Conservation (phyloP, 2,888 invertebrate genomes). For the Cynaeus angustus region DNA sequence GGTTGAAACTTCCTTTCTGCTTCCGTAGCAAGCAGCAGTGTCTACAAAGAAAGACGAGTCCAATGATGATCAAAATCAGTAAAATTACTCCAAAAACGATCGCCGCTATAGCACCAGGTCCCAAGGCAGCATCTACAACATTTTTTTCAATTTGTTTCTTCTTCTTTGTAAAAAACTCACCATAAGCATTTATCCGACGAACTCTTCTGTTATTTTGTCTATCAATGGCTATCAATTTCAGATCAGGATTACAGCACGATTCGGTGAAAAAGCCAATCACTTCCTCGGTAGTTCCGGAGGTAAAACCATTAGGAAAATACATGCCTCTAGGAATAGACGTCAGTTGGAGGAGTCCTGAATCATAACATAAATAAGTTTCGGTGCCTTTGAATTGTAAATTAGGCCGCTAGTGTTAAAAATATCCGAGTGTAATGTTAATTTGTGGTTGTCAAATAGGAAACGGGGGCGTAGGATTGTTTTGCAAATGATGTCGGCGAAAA, state of each 20-base stretch:
- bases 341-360: slow-evolving; percentile 76
- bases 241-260: slow-evolving; percentile 82
- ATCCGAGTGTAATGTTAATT: not conserved
- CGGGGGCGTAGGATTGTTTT: not conserved
- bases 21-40: slow-evolving; percentile 76
- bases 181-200: slow-evolving; percentile 76
- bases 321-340: slow-evolving; percentile 77
- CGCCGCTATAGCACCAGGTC: slow-evolving; percentile 77
- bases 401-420: not conserved
- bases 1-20: slow-evolving; percentile 72
- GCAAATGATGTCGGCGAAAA: too few relatives aligned
- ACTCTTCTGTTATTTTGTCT: slow-evolving; percentile 79
- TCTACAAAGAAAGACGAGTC: slow-evolving; percentile 75
- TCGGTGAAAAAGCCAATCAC: slow-evolving; percentile 80
- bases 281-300: slow-evolving; percentile 80
- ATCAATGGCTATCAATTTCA: slow-evolving; percentile 81
- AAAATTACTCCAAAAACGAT: slow-evolving; percentile 81
- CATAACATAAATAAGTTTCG: not conserved
- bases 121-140: slow-evolving; percentile 63
- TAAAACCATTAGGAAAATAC: slow-evolving; percentile 77
- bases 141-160: not conserved
- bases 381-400: slow-evolving; percentile 2
- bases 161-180: slow-evolving; percentile 60
- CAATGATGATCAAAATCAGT: slow-evolving; percentile 76
- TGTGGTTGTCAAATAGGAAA: not conserved